Conservation (phyloP, 2,888 invertebrate species). For the Zootermopsis nevadensis region DNA sequence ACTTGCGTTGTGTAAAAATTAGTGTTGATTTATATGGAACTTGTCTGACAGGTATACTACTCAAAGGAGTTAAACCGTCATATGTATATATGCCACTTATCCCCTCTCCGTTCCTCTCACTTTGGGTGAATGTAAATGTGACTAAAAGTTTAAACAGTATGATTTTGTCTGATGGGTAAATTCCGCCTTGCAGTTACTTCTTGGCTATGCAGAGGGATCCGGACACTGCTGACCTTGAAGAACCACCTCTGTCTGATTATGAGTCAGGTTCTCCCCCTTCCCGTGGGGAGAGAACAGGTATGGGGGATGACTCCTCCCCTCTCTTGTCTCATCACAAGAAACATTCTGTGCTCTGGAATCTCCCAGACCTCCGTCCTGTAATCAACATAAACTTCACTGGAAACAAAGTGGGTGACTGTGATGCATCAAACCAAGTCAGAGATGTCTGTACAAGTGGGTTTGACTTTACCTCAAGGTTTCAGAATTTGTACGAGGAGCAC, state of each 20-base stretch:
- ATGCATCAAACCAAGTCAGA: constrained; percentile 15
- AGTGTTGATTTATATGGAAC: too few relatives aligned
- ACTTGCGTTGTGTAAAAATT: too few relatives aligned
- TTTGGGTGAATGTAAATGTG: too few relatives aligned
- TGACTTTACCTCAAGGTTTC: constrained; percentile 64
- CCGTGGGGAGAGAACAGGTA: constrained; percentile 61
- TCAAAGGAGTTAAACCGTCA: too few relatives aligned
- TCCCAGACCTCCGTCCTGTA: constrained; percentile 62
- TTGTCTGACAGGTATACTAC: too few relatives aligned
- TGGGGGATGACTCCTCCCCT: not conserved
- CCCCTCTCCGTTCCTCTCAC: too few relatives aligned
- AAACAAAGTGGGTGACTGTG: not conserved
- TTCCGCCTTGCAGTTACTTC: constrained; percentile 44
- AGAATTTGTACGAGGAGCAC: constrained; percentile 62
- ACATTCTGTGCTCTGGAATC: constrained; percentile 1
- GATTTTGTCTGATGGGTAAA: not conserved
- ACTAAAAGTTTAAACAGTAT: not conserved
- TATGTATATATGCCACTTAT: too few relatives aligned
- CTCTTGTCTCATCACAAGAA: constrained; percentile 2
- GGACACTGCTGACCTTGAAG: constrained; percentile 35
- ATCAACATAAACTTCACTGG: constrained; percentile 68
- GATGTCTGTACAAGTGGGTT: constrained; percentile 56
- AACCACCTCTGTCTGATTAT: constrained; percentile 65
- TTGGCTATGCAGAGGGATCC: constrained; percentile 25
- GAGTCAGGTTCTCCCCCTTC: constrained; percentile 70